Evolutionary conservation across 2,797 vertebrate genomes (phyloP).

Genomic region (Acrossocheilus wenchowensis): DNA sequence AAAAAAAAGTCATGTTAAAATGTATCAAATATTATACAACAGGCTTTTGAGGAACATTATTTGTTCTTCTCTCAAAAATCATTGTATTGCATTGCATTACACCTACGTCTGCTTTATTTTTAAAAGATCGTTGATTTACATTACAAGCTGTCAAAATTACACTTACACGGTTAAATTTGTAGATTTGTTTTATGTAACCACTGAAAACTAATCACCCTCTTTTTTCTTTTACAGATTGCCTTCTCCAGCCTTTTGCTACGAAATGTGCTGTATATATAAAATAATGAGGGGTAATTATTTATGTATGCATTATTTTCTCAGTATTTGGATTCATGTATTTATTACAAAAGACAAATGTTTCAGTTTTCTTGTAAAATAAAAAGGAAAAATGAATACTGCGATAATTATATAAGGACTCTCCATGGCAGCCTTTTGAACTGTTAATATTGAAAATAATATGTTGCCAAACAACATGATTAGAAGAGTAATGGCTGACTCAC

Average conservation of each 20-base stretch:
- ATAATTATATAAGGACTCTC: not conserved
- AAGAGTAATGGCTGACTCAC: not conserved
- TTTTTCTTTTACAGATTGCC: constrained; percentile 68
- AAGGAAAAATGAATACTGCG: not conserved
- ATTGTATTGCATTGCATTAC: not conserved
- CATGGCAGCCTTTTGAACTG: not conserved
- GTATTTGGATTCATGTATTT: constrained; percentile 63
- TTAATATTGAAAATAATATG: constrained; percentile 18
- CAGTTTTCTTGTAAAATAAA: constrained; percentile 48
- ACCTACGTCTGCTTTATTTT: not conserved
- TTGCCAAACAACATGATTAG: constrained; percentile 46
- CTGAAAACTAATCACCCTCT: constrained; percentile 1
- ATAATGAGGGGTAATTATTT: constrained; percentile 40
- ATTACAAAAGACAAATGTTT: constrained; percentile 50
- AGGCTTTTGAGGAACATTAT: too few relatives aligned
- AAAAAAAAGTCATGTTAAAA: not conserved
- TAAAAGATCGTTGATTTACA: not conserved
- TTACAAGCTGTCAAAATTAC: not conserved
- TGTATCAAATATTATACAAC: not conserved
- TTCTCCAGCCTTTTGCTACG: constrained; percentile 59
- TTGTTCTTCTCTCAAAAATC: not conserved
- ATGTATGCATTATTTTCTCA: constrained; percentile 41
- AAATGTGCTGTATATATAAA: constrained; percentile 26
- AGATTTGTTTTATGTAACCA: not conserved
- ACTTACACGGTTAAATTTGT: not conserved